Evolutionary conservation across 2,888 invertebrate species (phyloP).

Genomic region (Horisme vitalbata): DNA sequence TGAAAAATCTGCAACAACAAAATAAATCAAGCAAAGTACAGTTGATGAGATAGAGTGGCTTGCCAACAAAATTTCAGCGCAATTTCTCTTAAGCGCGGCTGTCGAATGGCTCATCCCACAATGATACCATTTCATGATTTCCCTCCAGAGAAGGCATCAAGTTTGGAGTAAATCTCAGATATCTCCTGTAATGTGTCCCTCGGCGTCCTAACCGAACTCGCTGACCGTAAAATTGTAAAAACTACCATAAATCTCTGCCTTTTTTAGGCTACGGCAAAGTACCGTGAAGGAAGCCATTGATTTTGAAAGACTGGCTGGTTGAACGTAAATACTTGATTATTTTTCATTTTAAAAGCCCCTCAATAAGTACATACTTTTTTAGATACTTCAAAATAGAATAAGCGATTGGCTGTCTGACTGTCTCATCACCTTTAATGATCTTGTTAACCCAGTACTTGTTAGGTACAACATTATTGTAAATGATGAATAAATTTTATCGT

Average conservation of each 20-base stretch:
- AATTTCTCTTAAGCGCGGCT: slow-evolving; percentile 44
- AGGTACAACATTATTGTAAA: too few species aligned
- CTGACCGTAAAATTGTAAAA: slow-evolving; percentile 81
- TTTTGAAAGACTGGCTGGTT: slow-evolving; percentile 22
- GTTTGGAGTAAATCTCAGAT: slow-evolving; percentile 78
- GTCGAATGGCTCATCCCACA: slow-evolving; percentile 59
- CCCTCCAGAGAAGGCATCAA: slow-evolving; percentile 74
- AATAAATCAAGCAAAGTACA: slow-evolving; percentile 12
- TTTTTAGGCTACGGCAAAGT: slow-evolving; percentile 39
- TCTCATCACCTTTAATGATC: too few species aligned
- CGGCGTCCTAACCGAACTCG: slow-evolving; percentile 66
- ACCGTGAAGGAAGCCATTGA: slow-evolving; percentile 29
- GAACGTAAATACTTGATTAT: slow-evolving; percentile 9
- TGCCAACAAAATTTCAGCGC: slow-evolving; percentile 36
- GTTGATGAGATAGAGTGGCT: slow-evolving; percentile 26
- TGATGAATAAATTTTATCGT: too few species aligned
- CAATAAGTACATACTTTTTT: too few species aligned
- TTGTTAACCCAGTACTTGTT: too few species aligned
- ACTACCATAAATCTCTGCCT: slow-evolving; percentile 75
- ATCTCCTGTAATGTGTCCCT: slow-evolving; percentile 76
- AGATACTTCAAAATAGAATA: too few species aligned
- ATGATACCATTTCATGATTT: slow-evolving; percentile 72
- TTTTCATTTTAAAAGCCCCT: background rate
- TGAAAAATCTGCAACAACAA: slow-evolving; percentile 5
- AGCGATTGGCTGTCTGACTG: too few species aligned